phyloP scores from a whole-genome alignment of 1,140 invertebrate species.

The Drosophila mauritiana region DNA sequence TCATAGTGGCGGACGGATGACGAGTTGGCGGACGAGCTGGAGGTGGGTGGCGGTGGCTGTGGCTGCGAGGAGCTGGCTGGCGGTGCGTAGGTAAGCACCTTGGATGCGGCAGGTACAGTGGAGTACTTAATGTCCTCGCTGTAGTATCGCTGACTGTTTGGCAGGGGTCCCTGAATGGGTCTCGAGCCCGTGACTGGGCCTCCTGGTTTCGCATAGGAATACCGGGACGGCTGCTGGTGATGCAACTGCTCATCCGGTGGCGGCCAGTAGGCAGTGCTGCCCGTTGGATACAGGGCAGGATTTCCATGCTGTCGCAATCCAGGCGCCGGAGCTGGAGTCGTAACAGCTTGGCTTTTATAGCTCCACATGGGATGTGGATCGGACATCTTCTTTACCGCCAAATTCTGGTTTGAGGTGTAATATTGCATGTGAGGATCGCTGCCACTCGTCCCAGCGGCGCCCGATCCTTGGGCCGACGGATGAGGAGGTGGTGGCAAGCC shows the following conservation, averaged over 20 bases:
- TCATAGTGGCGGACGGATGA: constrained; percentile 50
- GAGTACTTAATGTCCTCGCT: constrained; percentile 63
- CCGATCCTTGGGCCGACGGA: background rate
- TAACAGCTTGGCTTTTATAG: constrained; percentile 45
- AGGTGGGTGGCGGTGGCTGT: constrained; percentile 10
- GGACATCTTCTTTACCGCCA: constrained; percentile 48
- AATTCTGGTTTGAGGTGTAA: constrained; percentile 71
- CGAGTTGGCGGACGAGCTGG: constrained; percentile 13
- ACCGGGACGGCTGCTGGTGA: constrained; percentile 38
- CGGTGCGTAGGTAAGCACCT: constrained; percentile 46
- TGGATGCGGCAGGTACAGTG: constrained; percentile 34
- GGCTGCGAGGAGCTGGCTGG: constrained; percentile 15
- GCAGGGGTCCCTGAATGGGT: background rate
- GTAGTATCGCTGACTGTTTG: constrained; percentile 46
- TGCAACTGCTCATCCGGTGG: constrained; percentile 49
- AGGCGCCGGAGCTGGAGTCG: constrained; percentile 33
- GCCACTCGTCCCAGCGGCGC: constrained; percentile 12
- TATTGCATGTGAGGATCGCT: constrained; percentile 71
- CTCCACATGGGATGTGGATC: constrained; percentile 55
- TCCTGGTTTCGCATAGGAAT: constrained; percentile 41
- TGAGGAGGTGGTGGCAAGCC: constrained; percentile 14
- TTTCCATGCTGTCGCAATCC: constrained; percentile 34
- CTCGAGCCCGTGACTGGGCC: background rate
- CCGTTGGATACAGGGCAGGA: constrained; percentile 35
- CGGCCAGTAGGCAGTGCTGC: constrained; percentile 44